phyloP scores from a whole-genome alignment of 2,888 invertebrate genomes.

The Leptopilina drosophilae region DNA sequence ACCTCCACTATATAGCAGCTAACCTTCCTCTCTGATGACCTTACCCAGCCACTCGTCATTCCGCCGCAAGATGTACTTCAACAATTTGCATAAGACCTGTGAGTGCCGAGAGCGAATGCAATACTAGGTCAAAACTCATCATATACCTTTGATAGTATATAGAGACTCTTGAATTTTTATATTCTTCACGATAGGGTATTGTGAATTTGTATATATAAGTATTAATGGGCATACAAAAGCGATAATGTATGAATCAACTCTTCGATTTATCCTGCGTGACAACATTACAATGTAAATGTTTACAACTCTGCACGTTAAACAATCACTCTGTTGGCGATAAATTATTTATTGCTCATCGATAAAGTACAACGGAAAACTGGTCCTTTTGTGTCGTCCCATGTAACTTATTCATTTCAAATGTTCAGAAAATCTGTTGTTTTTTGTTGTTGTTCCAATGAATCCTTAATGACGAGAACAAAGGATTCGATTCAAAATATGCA shows the following conservation, averaged over 20 bases:
- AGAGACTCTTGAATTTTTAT: background rate
- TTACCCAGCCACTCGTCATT: conserved; percentile 64
- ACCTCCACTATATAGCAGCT: conserved; percentile 42
- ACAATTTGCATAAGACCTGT: conserved; percentile 62
- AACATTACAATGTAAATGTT: conserved; percentile 35
- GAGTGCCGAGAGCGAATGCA: conserved; percentile 58
- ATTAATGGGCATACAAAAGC: background rate
- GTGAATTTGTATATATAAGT: too few species aligned
- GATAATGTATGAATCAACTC: conserved; percentile 24
- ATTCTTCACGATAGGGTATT: too few species aligned
- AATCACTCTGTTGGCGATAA: conserved; percentile 12
- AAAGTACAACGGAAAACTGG: conserved; percentile 6
- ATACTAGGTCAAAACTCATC: conserved; percentile 52
- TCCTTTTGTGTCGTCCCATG: too few species aligned
- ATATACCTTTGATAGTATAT: background rate
- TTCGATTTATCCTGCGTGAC: conserved; percentile 37
- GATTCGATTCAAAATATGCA: too few species aligned
- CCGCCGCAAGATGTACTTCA: conserved; percentile 47
- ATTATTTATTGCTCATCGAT: conserved; percentile 16
- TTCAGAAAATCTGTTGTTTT: too few species aligned
- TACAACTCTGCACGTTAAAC: conserved; percentile 28
- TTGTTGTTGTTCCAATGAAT: too few species aligned
- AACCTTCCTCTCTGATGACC: conserved; percentile 65
- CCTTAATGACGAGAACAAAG: too few species aligned
- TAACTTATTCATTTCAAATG: too few species aligned